Evolutionary conservation across 2,797 vertebrate species (phyloP), one percentile per base, ranked within the genome.

Genomic region (Menidia menidia): DNA sequence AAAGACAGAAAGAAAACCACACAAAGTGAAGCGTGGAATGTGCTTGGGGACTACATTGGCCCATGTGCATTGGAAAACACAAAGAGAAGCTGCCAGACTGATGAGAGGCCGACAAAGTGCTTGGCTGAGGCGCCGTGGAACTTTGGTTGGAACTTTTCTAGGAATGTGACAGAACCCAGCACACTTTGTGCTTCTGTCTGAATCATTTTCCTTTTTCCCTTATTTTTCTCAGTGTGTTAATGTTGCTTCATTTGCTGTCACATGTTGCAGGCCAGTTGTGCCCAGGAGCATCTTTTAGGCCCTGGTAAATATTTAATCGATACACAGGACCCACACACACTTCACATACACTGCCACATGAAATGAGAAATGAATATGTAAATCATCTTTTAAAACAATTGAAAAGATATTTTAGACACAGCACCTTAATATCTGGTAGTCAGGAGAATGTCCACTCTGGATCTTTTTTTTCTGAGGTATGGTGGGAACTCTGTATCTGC

Each of bases 1-100:
- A 77, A 84, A 74, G 35, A 77, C 55, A 80, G 63, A 69, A 73
- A 73, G 59, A 68, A 84, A 88, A 71, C 55, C 30, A 15, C 78
- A 74, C 18, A 59, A 74, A 85, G 72, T 52, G 63, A 87, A 80
- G 71, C 47, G 39, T 82, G 81, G 85, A 90, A 86, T 88, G 80
- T 73, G 73, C 82, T 81, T 75, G 68, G 71, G 82, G 81, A 87
- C 89, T 78, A 82, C 70, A 74, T 43, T 69, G 80, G 76, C 67
- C 70, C 31, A 31, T 65, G 73, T 78, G 77, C 75, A 77, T 72
- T 65, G 67, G 77, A 71, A 85, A 81, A 82, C 77, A 80, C 76
- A 80, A 81, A 75, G 66, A 64, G 55, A 63, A 74, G 48, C 78
- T 77, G 79, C 78, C 84, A 88, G 82, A 77, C 70, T 66, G 63